Evolutionary conservation across 2,113 vertebrate genomes (phyloP).

Genomic region (Aix galericulata): DNA sequence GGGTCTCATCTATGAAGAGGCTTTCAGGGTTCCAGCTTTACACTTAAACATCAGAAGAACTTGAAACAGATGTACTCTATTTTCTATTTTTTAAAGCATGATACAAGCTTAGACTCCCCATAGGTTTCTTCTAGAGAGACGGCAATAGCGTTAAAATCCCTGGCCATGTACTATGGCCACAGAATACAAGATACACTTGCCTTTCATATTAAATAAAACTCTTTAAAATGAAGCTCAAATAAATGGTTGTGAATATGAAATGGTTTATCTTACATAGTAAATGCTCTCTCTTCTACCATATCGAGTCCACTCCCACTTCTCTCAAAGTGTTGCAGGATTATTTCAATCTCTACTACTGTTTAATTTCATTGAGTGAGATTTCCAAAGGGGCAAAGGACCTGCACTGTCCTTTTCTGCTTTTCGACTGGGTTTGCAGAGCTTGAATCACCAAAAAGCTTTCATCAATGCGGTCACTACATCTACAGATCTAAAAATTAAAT

Average conservation of each 20-base stretch:
- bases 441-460: not conserved
- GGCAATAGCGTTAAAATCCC: not conserved
- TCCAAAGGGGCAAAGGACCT: not conserved
- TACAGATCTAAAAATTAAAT: not conserved
- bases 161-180: fast-evolving
- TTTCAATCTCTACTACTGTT: not conserved
- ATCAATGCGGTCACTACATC: not conserved
- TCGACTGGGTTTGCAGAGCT: not conserved
- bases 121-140: not conserved
- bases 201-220: not conserved
- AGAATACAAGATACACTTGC: not conserved
- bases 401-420: not conserved
- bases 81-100: not conserved
- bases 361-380: not conserved
- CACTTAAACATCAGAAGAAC: constrained; percentile 8
- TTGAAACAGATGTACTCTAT: not conserved
- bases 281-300: not conserved
- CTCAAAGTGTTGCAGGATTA: not conserved
- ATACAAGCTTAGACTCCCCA: not conserved
- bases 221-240: not conserved
- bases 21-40: constrained; percentile 1
- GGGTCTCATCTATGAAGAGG: not conserved
- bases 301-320: not conserved
- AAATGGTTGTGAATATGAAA: not conserved
- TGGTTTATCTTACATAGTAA: not conserved